Evolutionary conservation across 1,140 invertebrate species (phyloP), one percentile per base, ranked within the genome.

Genomic region (Panonychus citri): DNA sequence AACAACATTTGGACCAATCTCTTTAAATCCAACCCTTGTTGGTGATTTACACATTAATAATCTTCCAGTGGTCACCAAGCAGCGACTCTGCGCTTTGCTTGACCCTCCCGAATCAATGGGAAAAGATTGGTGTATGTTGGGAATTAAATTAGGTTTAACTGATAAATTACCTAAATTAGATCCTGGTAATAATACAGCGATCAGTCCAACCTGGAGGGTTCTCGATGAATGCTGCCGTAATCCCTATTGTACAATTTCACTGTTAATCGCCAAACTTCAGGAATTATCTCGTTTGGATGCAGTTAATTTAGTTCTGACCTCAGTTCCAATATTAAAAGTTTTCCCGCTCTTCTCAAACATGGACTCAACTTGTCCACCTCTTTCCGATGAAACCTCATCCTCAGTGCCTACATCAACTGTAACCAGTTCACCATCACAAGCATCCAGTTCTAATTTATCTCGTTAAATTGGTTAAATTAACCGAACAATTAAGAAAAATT

Each of bases 61-160:
- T 58, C 64, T 79, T 26, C 67, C 73, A 13, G 63, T 76, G n/a
- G 66, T 74, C 51, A 67, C 73, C 1, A 65, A 73, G 26, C 69
- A 72, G 57, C 59, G 65, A 39, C 60, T 70, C 17, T 77, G 78
- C 54, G 68, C 74, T 25, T 67, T 82, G 54, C 69, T 88, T 15
- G 84, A 88, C 70, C 81, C 82, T 1, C 75, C 79, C 8, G 82
- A 86, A 66, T 73, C 76, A 3, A 77, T 83, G 64, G 84, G 84
- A 13, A 72, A 78, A 59, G 83, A 87, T 66, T 86, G 83, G 83
- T 84, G 81, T 66, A 71, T 87, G 55, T 66, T 87, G 28, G 82
- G 82, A 4, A 77, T 86, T 1, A 73, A 78, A 57, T 67, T 86
- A 28, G 82, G 81, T 25, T 68, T 81, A 53, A 66, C 72, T 26